phyloP scores from a whole-genome alignment of 2,113 vertebrate species.

The Melanerpes formicivorus region DNA sequence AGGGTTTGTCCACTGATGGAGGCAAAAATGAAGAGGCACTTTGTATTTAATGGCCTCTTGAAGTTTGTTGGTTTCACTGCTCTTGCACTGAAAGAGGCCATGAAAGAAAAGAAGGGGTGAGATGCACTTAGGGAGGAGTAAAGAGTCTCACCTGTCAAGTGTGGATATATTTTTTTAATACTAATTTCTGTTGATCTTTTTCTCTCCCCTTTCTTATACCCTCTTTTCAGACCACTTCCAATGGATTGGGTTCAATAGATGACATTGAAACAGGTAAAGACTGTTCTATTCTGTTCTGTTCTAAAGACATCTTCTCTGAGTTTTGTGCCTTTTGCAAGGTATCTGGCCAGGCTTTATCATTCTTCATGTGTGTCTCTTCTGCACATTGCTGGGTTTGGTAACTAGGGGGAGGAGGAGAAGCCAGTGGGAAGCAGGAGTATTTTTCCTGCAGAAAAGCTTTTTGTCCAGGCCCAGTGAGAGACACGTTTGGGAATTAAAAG shows the following conservation, averaged over 20 bases:
- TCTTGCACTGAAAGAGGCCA: background rate
- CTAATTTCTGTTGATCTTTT: background rate
- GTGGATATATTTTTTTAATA: background rate
- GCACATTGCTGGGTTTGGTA: background rate
- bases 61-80: background rate
- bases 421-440: background rate
- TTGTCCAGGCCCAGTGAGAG: background rate
- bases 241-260: slow-evolving; percentile 79
- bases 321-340: background rate
- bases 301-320: background rate
- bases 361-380: background rate
- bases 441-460: background rate
- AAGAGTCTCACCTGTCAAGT: background rate
- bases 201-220: background rate
- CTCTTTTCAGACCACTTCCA: slow-evolving; percentile 78
- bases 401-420: background rate
- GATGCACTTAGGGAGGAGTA: background rate
- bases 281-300: too few species aligned
- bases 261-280: slow-evolving; percentile 84
- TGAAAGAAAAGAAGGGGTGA: background rate
- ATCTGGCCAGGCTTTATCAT: background rate
- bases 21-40: background rate
- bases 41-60: background rate
- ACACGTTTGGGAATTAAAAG: background rate
- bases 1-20: background rate